Evolutionary conservation across 2,113 vertebrate genomes (phyloP).

Genomic region (Piprites chloris): DNA sequence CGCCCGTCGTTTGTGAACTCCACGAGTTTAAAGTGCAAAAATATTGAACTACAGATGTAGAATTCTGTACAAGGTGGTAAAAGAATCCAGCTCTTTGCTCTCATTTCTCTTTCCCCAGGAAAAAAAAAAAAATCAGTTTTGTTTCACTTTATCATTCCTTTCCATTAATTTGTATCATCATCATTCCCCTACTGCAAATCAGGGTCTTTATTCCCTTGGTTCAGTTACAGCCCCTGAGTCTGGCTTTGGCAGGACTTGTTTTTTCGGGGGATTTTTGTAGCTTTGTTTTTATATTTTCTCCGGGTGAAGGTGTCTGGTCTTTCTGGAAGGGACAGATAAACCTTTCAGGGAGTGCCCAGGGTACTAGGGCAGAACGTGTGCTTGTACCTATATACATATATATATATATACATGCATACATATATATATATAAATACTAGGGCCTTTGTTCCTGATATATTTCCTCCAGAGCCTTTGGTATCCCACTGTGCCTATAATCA

Average conservation of each 20-base stretch:
- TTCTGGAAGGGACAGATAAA: not conserved
- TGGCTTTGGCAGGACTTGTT: not conserved
- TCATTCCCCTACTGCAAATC: not conserved
- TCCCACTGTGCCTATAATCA: conserved; percentile 28
- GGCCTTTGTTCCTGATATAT: not conserved
- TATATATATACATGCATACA: too few species aligned
- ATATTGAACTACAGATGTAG: not conserved
- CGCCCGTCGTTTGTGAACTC: not conserved
- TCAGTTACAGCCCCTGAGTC: not conserved
- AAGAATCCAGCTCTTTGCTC: not conserved
- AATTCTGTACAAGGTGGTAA: not conserved
- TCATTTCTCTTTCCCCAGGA: not conserved
- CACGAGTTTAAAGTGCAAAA: not conserved
- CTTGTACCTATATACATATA: not conserved
- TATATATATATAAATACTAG: not conserved
- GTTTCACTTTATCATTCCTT: not conserved
- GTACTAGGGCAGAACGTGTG: not conserved
- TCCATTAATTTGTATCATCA: not conserved
- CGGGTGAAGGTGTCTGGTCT: not conserved
- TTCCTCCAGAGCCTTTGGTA: not conserved
- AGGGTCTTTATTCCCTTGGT: not conserved
- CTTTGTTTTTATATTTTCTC: not conserved
- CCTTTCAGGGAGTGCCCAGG: not conserved
- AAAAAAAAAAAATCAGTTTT: not conserved
- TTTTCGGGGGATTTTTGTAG: not conserved